Percentiles rank a stretch among this genome's conserved stretches.
phyloP scores from a whole-genome alignment of 2,797 vertebrate species.

The Coendou prehensilis region DNA sequence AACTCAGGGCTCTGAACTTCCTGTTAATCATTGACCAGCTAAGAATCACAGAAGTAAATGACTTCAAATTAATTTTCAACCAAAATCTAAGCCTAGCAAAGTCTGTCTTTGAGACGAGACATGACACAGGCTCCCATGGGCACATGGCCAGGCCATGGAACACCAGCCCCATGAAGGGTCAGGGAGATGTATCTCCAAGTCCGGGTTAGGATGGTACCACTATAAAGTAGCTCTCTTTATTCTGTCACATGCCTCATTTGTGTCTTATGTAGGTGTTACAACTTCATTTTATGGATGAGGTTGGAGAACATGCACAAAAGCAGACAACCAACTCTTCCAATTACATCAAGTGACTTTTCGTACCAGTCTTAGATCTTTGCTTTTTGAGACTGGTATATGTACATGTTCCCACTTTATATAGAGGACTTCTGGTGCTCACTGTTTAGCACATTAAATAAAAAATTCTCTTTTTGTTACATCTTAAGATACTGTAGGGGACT shows the following conservation, averaged over 20 bases:
- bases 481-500: background rate
- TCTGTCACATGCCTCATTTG: too few species aligned
- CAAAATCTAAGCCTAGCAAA: background rate
- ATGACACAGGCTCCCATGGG: background rate
- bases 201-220: background rate
- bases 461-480: background rate
- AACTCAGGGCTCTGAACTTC: background rate
- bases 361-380: background rate
- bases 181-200: background rate
- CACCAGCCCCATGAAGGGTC: accelerated
- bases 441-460: background rate
- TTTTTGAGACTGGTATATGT: background rate
- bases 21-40: background rate
- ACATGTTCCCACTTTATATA: background rate
- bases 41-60: background rate
- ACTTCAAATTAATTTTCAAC: constrained; percentile 17
- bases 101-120: background rate
- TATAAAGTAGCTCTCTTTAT: background rate
- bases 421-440: background rate
- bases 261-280: too few species aligned
- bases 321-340: background rate
- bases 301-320: background rate
- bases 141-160: background rate
- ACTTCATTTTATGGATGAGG: background rate
- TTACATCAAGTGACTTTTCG: too few species aligned